These are phyloP conservation scores for Agrotis clavis DNA, from an alignment of 2,888 invertebrate species.

Conservation along the genomic window DNA sequence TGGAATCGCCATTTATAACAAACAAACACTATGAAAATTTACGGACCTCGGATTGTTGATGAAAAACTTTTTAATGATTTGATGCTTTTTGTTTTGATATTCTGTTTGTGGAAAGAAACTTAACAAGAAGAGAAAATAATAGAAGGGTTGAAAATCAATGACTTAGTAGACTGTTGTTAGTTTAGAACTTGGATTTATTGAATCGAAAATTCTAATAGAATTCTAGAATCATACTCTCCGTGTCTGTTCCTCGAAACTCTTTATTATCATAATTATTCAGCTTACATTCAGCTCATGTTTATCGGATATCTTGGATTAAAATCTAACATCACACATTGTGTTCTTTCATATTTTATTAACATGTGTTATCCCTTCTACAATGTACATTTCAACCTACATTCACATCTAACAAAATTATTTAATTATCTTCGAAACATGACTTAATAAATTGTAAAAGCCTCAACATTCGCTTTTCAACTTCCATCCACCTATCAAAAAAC, in stretches of 20 bases:
- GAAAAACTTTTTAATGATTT: constrained; percentile 43
- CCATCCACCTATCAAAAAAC: constrained; percentile 18
- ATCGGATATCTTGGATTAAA: too few relatives aligned
- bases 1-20: constrained; percentile 38
- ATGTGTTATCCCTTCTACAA: too few relatives aligned
- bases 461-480: background rate
- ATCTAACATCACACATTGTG: too few relatives aligned
- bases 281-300: too few relatives aligned
- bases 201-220: too few relatives aligned
- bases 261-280: too few relatives aligned
- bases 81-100: background rate
- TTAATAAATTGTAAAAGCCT: background rate
- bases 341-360: too few relatives aligned
- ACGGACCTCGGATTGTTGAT: constrained; percentile 31
- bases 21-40: constrained; percentile 43
- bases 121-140: too few relatives aligned
- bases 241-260: too few relatives aligned
- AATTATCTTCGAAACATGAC: background rate
- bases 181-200: too few relatives aligned
- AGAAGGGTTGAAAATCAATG: too few relatives aligned
- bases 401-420: background rate
- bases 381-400: background rate
- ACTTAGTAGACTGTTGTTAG: background rate
- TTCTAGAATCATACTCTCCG: too few relatives aligned
- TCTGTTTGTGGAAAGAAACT: background rate